Evolutionary conservation across 2,797 vertebrate species (phyloP), one percentile per base, ranked within the genome.

Genomic region (Furcifer pardalis): DNA sequence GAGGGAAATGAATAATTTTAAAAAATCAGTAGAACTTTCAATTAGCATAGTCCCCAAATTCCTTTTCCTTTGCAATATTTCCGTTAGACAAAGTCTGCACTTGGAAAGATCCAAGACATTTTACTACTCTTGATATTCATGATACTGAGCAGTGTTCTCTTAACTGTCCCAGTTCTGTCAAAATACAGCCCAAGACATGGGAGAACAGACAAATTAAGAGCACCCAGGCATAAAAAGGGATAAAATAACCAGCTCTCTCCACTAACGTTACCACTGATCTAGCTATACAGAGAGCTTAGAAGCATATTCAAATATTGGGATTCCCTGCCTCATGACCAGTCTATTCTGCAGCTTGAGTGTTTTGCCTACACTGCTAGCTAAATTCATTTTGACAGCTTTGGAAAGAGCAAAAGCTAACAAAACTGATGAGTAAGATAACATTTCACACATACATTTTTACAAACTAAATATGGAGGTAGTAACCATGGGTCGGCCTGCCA

Each of bases 91-190:
- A 66, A 5, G 1, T 49, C n/a, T 52, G 12, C 52, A 27, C 66
- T 80, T 37, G 30, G 59, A 63, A 73, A 79, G 83, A 35, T 74
- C 23, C 59, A 81, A 81, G 25, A 35, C 13, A 56, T 49, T 77
- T 65, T 32, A 35, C n/a, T 69, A 37, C 37, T n/a, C 25, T 77
- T 77, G 73, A 77, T 49, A 77, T 77, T 52, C 56, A 56, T 40
- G 42, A 75, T 59, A 66, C 32, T 60, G 44, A 73, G 23, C 7
- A 52, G 7, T 42, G 2, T 89, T 72, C 60, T 76, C 60, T 42
- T 42, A 32, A n/a, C 32, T 3, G 74, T 60, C 59, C 59, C 40
- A 83, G 32, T 0, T 1, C 5, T 85, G 46, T 62, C 83, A 82
- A 88, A 17, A 0, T 19, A 76, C 3, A 81, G 49, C 21, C 6